Conservation (phyloP, 2,888 invertebrate genomes). For the Fragum sueziense region DNA sequence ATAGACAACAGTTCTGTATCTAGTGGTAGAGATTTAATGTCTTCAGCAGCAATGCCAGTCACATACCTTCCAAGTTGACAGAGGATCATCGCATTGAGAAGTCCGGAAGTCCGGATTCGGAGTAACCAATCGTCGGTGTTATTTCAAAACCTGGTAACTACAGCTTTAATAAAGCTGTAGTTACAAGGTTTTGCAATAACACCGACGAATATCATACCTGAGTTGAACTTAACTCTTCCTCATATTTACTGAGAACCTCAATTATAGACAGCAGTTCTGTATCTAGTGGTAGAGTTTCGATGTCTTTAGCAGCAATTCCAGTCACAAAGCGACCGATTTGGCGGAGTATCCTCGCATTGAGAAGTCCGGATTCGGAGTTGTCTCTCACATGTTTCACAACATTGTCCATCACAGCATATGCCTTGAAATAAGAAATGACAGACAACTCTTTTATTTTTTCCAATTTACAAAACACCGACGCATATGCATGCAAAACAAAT, state of each 20-base stretch:
- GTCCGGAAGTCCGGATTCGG: too few relatives aligned
- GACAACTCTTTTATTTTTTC: too few relatives aligned
- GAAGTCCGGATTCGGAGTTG: background rate
- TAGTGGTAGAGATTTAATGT: constrained; percentile 33
- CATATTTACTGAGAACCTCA: constrained; percentile 37
- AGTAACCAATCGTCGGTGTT: too few relatives aligned
- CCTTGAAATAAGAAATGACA: constrained; percentile 11
- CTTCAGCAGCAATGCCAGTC: background rate
- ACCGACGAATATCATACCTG: constrained; percentile 46
- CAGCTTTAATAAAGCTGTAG: too few relatives aligned
- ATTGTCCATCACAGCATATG: constrained; percentile 34
- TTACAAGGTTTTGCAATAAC: too few relatives aligned
- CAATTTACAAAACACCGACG: too few relatives aligned
- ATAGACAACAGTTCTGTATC: constrained; percentile 43
- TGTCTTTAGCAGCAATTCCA: constrained; percentile 44
- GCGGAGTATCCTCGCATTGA: constrained; percentile 10
- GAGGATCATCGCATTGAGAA: too few relatives aligned
- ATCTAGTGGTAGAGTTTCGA: constrained; percentile 31
- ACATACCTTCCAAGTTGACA: too few relatives aligned
- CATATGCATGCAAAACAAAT: too few relatives aligned
- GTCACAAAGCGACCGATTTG: constrained; percentile 20
- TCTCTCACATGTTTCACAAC: constrained; percentile 4
- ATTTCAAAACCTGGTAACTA: too few relatives aligned
- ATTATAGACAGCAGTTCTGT: constrained; percentile 41
- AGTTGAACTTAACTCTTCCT: constrained; percentile 41